Evolutionary conservation across 2,113 vertebrate species (phyloP).

Genomic region (Budorcas taxicolor): DNA sequence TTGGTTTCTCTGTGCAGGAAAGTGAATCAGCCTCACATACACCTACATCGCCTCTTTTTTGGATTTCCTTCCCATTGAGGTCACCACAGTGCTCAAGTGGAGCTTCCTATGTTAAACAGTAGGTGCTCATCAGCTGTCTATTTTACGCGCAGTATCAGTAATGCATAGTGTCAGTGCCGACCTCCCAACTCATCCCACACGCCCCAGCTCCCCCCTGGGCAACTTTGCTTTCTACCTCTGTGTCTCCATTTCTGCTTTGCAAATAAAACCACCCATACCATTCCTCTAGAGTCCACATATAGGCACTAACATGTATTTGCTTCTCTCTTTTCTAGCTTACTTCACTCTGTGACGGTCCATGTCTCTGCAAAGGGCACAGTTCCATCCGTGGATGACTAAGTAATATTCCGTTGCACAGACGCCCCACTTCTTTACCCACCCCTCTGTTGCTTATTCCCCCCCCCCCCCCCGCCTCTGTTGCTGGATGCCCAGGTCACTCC

Average conservation of each 20-base stretch:
- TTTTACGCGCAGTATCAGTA: rapidly evolving
- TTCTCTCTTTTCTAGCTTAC: neutral
- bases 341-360: neutral
- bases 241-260: neutral
- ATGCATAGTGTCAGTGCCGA: rapidly evolving
- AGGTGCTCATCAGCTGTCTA: neutral
- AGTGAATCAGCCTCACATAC: neutral
- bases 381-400: neutral
- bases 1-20: neutral
- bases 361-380: rapidly evolving
- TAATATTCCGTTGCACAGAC: rapidly evolving
- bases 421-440: rapidly evolving
- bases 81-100: neutral
- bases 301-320: neutral
- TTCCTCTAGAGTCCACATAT: neutral
- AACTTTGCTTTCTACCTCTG: neutral
- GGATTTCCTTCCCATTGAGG: neutral
- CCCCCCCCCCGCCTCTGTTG: neutral
- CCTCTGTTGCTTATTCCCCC: neutral
- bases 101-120: rapidly evolving
- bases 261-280: rapidly evolving
- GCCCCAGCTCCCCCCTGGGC: rapidly evolving
- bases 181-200: rapidly evolving
- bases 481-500: neutral
- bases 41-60: rapidly evolving